phyloP scores from a whole-genome alignment of 2,797 vertebrate species.

The Protonibea diacanthus region DNA sequence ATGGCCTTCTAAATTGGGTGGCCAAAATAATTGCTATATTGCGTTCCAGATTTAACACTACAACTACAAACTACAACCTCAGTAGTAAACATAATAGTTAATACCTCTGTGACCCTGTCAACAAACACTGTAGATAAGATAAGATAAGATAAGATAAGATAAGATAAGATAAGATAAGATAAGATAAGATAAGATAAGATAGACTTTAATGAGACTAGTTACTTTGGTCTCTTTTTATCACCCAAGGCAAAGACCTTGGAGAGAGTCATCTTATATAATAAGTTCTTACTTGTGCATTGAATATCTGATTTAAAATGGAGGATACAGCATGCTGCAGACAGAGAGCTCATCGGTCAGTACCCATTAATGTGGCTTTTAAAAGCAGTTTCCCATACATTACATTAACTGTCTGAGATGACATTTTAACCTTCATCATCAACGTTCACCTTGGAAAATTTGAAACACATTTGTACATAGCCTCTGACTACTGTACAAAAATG shows the following conservation, averaged over 20 bases:
- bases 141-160: no score
- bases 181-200: no score
- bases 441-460: not conserved
- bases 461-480: not conserved
- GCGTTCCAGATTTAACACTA: no score
- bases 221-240: conserved; percentile 6
- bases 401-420: not conserved
- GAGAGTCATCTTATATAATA: conserved; percentile 10
- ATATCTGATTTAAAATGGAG: not conserved
- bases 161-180: no score
- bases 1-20: no score
- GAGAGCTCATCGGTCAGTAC: not conserved
- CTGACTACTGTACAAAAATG: not conserved
- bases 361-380: not conserved
- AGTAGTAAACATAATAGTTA: no score
- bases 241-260: not conserved
- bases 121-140: no score
- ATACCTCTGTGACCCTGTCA: no score
- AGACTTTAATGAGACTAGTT: not conserved
- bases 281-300: not conserved
- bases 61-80: no score
- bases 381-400: not conserved
- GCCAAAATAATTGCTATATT: no score
- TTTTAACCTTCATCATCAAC: not conserved
- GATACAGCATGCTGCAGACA: not conserved